Conservation (phyloP, 2,113 vertebrate species). For the Ascaphus truei region DNA sequence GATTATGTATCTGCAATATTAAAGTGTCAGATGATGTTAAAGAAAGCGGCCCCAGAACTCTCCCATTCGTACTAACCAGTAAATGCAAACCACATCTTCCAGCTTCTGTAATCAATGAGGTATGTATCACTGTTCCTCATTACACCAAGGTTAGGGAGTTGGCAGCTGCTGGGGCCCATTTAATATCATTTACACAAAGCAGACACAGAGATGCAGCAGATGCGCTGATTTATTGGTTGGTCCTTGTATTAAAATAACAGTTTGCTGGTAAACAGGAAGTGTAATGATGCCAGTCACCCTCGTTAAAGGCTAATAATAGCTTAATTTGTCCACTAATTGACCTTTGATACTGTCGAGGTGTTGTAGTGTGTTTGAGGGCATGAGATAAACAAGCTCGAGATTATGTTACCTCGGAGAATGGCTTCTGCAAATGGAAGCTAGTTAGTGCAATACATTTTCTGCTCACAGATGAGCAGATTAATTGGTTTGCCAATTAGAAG, state of each 20-base stretch:
- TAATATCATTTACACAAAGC: constrained; percentile 63
- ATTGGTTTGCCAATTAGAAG: constrained; percentile 71
- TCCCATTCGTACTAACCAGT: constrained; percentile 46
- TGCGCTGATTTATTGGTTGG: constrained; percentile 74
- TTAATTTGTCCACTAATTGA: constrained; percentile 85
- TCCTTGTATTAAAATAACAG: constrained; percentile 67
- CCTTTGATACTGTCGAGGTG: constrained; percentile 62
- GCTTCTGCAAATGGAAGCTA: constrained; percentile 67
- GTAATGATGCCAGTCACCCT: constrained; percentile 77
- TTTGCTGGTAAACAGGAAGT: constrained; percentile 79
- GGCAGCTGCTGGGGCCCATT: constrained; percentile 53
- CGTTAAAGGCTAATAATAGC: constrained; percentile 82
- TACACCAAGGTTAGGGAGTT: constrained; percentile 51
- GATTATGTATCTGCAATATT: background rate
- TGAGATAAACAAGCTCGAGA: constrained; percentile 62
- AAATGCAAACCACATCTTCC: constrained; percentile 53
- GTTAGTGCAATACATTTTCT: constrained; percentile 65
- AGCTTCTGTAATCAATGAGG: constrained; percentile 53
- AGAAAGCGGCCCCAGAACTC: constrained; percentile 34
- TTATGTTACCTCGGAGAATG: constrained; percentile 64
- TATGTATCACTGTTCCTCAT: constrained; percentile 54
- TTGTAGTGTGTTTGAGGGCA: constrained; percentile 62
- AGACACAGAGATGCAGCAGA: constrained; percentile 58
- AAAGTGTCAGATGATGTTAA: background rate
- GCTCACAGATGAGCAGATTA: constrained; percentile 79